These are phyloP conservation scores for Drosophila anomalipes DNA, from an alignment of 2,888 invertebrate species.

Conservation along the genomic window DNA sequence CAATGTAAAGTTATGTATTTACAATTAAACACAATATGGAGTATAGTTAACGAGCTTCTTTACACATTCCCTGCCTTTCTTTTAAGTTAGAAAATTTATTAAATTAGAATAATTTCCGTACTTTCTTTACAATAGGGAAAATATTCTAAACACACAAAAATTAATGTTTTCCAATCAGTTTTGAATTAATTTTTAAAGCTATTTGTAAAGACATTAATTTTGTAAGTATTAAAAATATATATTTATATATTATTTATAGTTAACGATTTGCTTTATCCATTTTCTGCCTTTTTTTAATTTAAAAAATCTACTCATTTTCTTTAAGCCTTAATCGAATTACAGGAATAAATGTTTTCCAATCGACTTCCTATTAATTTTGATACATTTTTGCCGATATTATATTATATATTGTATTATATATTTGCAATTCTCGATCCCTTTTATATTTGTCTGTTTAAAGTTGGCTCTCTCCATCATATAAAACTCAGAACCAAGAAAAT, in stretches of 20 bases:
- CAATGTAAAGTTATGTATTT: slow-evolving; percentile 32
- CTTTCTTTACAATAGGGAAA: neutral
- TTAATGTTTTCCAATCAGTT: neutral
- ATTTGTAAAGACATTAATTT: neutral
- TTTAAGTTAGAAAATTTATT: neutral
- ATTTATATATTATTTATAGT: neutral
- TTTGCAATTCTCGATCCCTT: neutral
- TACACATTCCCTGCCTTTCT: neutral
- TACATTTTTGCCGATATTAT: neutral
- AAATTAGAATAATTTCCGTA: neutral
- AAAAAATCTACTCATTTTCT: neutral
- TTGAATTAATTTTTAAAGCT: neutral
- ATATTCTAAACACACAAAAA: neutral
- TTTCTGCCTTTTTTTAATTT: neutral
- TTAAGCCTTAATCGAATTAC: neutral
- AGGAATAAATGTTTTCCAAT: neutral
- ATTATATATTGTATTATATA: neutral
- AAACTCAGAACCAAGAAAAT: neutral
- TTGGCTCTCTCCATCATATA: neutral
- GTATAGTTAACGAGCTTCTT: neutral
- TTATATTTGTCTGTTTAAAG: neutral
- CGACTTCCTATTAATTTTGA: neutral
- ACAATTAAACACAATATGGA: slow-evolving; percentile 16
- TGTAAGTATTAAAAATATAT: neutral
- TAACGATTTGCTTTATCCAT: neutral